phyloP scores from a whole-genome alignment of 2,888 invertebrate genomes.

The Chymomyza procnemis region DNA sequence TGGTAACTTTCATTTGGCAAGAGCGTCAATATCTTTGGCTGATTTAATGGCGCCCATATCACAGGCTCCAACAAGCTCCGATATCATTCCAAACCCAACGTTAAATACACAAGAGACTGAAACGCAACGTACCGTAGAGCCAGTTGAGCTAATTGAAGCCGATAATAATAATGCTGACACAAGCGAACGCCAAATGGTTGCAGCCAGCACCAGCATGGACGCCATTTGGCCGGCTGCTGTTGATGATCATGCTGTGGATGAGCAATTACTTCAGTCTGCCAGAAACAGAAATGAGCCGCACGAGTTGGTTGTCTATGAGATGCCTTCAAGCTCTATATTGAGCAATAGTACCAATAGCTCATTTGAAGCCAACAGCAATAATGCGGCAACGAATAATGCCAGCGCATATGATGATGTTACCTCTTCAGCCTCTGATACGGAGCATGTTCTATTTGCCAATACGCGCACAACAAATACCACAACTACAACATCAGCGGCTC shows the following conservation, averaged over 20 bases:
- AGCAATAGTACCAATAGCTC: slow-evolving; percentile 55
- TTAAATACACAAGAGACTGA: slow-evolving; percentile 42
- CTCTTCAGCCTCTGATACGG: slow-evolving; percentile 73
- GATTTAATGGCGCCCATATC: not conserved
- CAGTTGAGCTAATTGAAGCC: slow-evolving; percentile 10
- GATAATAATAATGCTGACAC: slow-evolving; percentile 10
- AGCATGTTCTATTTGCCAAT: slow-evolving; percentile 72
- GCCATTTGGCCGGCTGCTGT: slow-evolving; percentile 48
- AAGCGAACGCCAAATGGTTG: slow-evolving; percentile 8
- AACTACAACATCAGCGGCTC: slow-evolving; percentile 68
- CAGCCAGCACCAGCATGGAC: slow-evolving; percentile 8
- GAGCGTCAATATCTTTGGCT: not conserved
- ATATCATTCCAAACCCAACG: slow-evolving; percentile 50
- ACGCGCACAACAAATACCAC: slow-evolving; percentile 74
- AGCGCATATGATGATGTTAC: slow-evolving; percentile 64
- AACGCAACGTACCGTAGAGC: slow-evolving; percentile 15
- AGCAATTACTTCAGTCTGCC: slow-evolving; percentile 22
- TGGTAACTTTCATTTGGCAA: not conserved
- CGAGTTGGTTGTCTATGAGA: slow-evolving; percentile 34
- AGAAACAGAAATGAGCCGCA: not conserved
- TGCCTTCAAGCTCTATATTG: slow-evolving; percentile 51
- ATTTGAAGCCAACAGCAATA: slow-evolving; percentile 42
- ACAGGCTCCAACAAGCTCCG: slow-evolving; percentile 31
- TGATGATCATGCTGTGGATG: slow-evolving; percentile 61
- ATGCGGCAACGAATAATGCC: slow-evolving; percentile 13